Conservation (phyloP, 2,113 vertebrate genomes). For the Ahaetulla prasina region DNA sequence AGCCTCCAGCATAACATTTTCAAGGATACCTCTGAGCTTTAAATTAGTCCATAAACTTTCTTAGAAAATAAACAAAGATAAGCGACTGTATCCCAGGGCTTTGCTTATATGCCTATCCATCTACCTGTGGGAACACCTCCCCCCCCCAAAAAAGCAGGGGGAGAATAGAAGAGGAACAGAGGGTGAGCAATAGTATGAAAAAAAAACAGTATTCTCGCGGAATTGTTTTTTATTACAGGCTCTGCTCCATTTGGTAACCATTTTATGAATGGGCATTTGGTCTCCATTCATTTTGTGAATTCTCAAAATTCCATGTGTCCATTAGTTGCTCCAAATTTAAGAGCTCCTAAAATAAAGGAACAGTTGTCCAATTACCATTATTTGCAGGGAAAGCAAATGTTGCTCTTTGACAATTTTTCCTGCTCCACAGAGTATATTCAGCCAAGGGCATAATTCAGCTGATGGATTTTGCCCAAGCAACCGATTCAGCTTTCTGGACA, state of each 20-base stretch:
- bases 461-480: background rate
- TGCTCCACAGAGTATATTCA: background rate
- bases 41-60: background rate
- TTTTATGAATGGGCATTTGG: background rate
- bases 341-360: background rate
- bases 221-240: background rate
- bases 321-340: background rate
- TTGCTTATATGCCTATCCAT: background rate
- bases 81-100: background rate
- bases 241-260: background rate
- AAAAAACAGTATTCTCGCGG: background rate
- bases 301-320: background rate
- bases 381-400: background rate
- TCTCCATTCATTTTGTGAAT: background rate
- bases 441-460: background rate
- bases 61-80: background rate
- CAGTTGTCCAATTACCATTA: background rate
- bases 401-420: background rate
- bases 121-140: background rate
- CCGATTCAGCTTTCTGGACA: background rate
- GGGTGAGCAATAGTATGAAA: background rate
- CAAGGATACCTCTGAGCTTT: background rate
- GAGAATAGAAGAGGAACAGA: background rate
- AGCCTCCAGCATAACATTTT: background rate
- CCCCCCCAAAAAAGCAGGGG: background rate